Percentiles rank a stretch among this genome's conserved stretches.
These are phyloP conservation scores for Scelioninae gen. 1 DNA, from an alignment of 2,888 invertebrate genomes.

Conservation along the genomic window DNA sequence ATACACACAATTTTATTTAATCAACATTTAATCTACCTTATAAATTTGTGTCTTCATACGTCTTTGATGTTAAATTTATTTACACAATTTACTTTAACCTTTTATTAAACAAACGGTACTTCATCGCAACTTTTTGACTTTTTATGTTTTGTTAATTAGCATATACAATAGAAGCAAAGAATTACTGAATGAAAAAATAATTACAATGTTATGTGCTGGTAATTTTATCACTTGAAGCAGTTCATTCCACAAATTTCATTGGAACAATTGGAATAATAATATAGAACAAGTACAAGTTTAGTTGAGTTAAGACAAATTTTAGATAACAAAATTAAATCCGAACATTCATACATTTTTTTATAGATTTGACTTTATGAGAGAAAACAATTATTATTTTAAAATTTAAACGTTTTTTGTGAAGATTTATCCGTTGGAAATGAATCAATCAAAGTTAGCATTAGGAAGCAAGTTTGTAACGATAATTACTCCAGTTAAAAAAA, in stretches of 20 bases:
- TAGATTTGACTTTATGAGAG: background rate
- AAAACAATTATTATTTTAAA: background rate
- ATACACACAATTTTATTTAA: no score
- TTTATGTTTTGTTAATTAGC: background rate
- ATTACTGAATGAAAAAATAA: no score
- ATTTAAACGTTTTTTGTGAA: background rate
- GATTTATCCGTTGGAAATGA: constrained; percentile 7
- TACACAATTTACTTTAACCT: no score
- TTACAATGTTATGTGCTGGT: constrained; percentile 4
- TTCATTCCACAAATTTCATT: constrained; percentile 2
- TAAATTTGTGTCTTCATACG: no score
- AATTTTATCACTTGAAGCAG: background rate
- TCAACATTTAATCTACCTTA: background rate
- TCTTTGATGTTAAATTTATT: no score
- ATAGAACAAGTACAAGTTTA: constrained; percentile 30
- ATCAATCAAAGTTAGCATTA: background rate
- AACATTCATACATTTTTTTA: constrained; percentile 12
- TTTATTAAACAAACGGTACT: no score
- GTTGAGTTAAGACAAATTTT: constrained; percentile 17
- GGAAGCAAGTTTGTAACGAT: background rate
- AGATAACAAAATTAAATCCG: constrained; percentile 22
- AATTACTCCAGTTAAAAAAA: constrained; percentile 14
- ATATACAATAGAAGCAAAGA: no score
- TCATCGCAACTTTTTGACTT: no score
- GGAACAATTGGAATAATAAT: constrained; percentile 25